Evolutionary conservation across 1,140 invertebrate species (phyloP), one percentile per base, ranked within the genome.

Genomic region (Copidosoma floridanum): DNA sequence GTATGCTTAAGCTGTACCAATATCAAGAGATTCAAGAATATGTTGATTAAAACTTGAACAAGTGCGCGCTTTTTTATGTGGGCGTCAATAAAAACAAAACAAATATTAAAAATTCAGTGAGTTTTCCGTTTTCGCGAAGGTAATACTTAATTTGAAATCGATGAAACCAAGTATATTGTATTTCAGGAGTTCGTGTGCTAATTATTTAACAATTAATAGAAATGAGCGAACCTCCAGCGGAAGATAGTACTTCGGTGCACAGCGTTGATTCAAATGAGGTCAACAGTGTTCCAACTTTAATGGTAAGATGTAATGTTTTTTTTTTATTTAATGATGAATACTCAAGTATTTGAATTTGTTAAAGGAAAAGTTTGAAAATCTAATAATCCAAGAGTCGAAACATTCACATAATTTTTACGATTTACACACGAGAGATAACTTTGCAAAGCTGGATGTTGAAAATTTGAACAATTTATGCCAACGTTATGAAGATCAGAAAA

Each of bases 201-300:
- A n/a, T n/a, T n/a, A n/a, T n/a, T n/a, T n/a, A n/a, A 43, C 18
- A 43, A 43, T 43, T 21, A 43, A 32, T 7, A 56, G n/a, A 56
- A 46, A 56, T 56, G 53, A 12, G 20, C n/a, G 54, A 57, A 26
- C 26, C 29, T 26, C 3, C 21, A 1, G 18, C 11, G 1, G 40
- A 59, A 18, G 57, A 61, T 29, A 61, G 56, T 44, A 5, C 3
- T 18, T 61, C 53, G 16, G 24, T 50, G 16, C 38, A 48, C 12
- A 61, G 59, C 20, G 24, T 48, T 50, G 59, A 56, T 14, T 61
- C 59, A n/a, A 56, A 32, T 46, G n/a, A n/a, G n/a, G n/a, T 3
- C 35, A 2, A 32, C 24, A 43, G 38, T 23, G 10, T 11, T 14
- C 27, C 27, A 2, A 16, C 27, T 2, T n/a, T 12, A 51, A 51